phyloP scores from a whole-genome alignment of 1,140 invertebrate genomes.

The Batillaria attramentaria region DNA sequence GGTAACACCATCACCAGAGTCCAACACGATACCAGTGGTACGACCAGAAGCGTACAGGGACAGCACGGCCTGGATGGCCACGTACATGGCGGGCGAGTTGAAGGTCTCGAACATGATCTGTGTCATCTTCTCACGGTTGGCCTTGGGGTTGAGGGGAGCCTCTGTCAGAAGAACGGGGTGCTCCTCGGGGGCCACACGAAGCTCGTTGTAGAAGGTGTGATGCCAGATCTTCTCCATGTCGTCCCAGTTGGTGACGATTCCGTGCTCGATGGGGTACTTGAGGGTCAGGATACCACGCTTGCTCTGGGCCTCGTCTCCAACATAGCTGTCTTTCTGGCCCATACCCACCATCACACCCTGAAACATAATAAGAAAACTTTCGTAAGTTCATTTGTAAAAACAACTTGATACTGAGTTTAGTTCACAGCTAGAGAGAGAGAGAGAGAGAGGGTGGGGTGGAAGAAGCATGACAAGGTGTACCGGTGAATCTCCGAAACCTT shows the following conservation, averaged over 20 bases:
- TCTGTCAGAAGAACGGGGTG: conserved; percentile 73
- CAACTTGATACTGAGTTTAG: too few relatives aligned
- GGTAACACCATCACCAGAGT: conserved; percentile 88
- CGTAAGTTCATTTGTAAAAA: too few relatives aligned
- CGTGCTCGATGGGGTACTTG: conserved; percentile 75
- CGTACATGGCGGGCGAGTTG: conserved; percentile 80
- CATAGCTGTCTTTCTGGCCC: conserved; percentile 73
- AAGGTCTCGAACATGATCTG: conserved; percentile 81
- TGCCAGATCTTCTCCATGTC: conserved; percentile 96
- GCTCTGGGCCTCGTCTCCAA: conserved; percentile 77
- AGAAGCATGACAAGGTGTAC: too few relatives aligned
- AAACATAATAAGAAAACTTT: too few relatives aligned
- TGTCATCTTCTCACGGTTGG: conserved; percentile 71
- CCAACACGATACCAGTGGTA: conserved; percentile 83
- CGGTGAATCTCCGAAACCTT: too few relatives aligned
- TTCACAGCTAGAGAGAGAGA: too few relatives aligned
- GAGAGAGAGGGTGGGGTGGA: too few relatives aligned
- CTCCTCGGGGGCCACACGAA: conserved; percentile 86
- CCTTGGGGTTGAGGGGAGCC: conserved; percentile 68
- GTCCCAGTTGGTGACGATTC: conserved; percentile 76
- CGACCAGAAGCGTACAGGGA: conserved; percentile 64
- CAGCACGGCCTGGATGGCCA: conserved; percentile 72
- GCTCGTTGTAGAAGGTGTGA: conserved; percentile 82
- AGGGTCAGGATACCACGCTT: conserved; percentile 78
- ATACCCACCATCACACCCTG: conserved; percentile 63